Evolutionary conservation across 1,140 invertebrate genomes (phyloP).

Genomic region (Drosophila kanapiae): DNA sequence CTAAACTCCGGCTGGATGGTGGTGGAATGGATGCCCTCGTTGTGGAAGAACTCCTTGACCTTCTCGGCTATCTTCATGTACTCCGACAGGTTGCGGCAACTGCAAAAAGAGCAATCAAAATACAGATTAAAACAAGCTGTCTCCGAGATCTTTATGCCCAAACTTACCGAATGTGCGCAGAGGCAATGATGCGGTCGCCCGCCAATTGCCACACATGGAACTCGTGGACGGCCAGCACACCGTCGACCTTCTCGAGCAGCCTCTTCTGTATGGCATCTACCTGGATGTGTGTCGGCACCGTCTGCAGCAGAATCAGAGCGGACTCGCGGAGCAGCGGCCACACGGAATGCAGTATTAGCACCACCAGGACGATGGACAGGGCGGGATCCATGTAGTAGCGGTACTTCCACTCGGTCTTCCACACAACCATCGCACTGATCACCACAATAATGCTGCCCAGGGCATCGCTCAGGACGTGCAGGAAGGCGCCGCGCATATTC

Average conservation of each 20-base stretch:
- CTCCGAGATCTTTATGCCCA: fast-evolving
- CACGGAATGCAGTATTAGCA: slow-evolving; percentile 92
- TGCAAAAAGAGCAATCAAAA: slow-evolving; percentile 60
- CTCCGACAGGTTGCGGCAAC: slow-evolving; percentile 94
- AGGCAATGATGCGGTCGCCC: slow-evolving; percentile 96
- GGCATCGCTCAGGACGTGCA: slow-evolving; percentile 98
- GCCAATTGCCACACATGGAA: slow-evolving; percentile 98
- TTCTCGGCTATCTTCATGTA: slow-evolving; percentile 97
- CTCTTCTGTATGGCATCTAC: slow-evolving; percentile 94
- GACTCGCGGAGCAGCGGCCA: slow-evolving; percentile 95
- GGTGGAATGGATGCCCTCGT: slow-evolving; percentile 93
- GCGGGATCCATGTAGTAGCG: slow-evolving; percentile 96
- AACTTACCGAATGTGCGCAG: slow-evolving; percentile 93
- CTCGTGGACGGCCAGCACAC: slow-evolving; percentile 96
- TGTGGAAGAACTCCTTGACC: slow-evolving; percentile 97
- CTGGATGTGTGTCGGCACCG: slow-evolving; percentile 97
- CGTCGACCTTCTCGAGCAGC: slow-evolving; percentile 94
- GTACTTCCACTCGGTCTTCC: slow-evolving; percentile 93
- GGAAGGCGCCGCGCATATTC: slow-evolving; percentile 99
- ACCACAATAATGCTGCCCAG: slow-evolving; percentile 98
- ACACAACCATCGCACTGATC: slow-evolving; percentile 95
- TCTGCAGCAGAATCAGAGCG: slow-evolving; percentile 95
- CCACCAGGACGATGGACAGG: slow-evolving; percentile 93
- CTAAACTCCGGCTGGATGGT: slow-evolving; percentile 98
- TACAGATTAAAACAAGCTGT: not conserved